A percentile compares a stretch with the other conserved stretches of the same genome.
Conservation (phyloP, 2,888 invertebrate genomes). For the Hyposoter dolosus region DNA sequence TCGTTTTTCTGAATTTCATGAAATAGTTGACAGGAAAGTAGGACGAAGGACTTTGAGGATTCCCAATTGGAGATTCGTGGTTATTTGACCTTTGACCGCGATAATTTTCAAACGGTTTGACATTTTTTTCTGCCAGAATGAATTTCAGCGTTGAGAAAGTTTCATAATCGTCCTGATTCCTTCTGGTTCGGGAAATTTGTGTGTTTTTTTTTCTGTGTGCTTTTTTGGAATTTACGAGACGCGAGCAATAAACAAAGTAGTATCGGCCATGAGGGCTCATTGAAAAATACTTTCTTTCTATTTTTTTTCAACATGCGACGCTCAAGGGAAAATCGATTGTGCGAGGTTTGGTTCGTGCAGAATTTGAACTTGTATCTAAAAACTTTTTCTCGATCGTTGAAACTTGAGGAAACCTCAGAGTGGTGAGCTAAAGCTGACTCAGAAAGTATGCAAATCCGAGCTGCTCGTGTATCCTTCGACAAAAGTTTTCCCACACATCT, state of each 20-base stretch:
- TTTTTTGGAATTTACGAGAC: not conserved
- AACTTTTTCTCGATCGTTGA: constrained; percentile 6
- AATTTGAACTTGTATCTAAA: not conserved
- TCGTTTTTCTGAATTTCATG: not conserved
- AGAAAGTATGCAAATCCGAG: constrained; percentile 20
- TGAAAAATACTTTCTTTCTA: not conserved
- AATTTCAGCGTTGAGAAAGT: not conserved
- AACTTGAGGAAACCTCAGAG: constrained; percentile 10
- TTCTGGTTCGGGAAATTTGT: not conserved
- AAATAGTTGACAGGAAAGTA: not conserved
- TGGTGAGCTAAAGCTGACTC: not conserved
- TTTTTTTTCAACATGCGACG: not conserved
- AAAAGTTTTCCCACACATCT: constrained; percentile 11
- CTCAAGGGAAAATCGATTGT: not conserved
- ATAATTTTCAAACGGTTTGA: not conserved
- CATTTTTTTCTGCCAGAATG: not conserved
- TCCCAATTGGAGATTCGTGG: not conserved
- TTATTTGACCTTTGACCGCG: not conserved
- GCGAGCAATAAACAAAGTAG: not conserved
- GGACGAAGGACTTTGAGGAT: not conserved
- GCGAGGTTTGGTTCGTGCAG: not conserved
- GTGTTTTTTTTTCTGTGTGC: not conserved
- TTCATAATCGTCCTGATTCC: not conserved
- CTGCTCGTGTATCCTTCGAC: constrained; percentile 12
- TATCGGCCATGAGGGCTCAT: not conserved